A percentile compares a stretch with the other conserved stretches of the same genome.
phyloP scores from a whole-genome alignment of 2,888 invertebrate species.

The Acheta domesticus region DNA sequence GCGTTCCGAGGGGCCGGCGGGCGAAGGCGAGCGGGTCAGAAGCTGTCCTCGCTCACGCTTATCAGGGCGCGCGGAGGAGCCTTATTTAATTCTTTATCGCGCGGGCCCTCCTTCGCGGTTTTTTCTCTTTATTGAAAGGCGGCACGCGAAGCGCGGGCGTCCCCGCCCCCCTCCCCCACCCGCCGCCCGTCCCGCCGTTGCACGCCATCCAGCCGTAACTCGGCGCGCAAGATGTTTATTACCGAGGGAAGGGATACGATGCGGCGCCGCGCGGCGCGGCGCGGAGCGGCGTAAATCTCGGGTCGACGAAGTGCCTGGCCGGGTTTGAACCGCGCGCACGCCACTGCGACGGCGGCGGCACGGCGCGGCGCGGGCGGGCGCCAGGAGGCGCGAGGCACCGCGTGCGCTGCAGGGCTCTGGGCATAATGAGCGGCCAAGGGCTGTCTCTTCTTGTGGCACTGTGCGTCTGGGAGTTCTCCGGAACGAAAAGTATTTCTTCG shows the following conservation, averaged over 20 bases:
- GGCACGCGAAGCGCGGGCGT: not conserved
- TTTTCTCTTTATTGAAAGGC: not conserved
- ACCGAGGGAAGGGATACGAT: not conserved
- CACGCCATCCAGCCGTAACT: slow-evolving; percentile 21
- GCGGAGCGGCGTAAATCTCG: not conserved
- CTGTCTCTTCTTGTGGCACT: too few species aligned
- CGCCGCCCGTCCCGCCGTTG: not conserved
- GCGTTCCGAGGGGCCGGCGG: too few species aligned
- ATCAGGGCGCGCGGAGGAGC: not conserved
- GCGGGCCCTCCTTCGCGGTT: not conserved
- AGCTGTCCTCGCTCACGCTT: too few species aligned
- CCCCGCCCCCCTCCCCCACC: not conserved
- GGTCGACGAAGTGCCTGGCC: slow-evolving; percentile 20
- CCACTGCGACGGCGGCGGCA: not conserved
- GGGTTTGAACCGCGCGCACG: slow-evolving; percentile 18
- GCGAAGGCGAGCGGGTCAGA: too few species aligned
- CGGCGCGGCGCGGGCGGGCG: too few species aligned
- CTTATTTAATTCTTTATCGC: not conserved
- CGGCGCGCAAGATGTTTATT: slow-evolving; percentile 19
- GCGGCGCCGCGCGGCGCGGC: not conserved
- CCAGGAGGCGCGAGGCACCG: too few species aligned
- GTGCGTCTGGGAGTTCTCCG: too few species aligned
- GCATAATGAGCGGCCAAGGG: too few species aligned
- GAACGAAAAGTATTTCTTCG: too few species aligned
- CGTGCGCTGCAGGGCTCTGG: too few species aligned